Conservation (phyloP, 2,113 vertebrate genomes). For the Dasyurus viverrinus region DNA sequence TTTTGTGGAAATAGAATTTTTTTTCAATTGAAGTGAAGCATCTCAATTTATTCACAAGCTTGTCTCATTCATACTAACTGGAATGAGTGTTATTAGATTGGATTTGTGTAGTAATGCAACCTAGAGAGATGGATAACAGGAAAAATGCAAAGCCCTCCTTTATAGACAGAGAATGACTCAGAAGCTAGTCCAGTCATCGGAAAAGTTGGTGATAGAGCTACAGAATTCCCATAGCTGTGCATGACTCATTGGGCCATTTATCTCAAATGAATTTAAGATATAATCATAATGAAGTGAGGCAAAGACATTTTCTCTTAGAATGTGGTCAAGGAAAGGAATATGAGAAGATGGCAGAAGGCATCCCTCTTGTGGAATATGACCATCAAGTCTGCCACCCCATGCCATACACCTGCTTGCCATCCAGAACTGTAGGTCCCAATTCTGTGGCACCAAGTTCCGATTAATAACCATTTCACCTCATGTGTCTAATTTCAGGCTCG, state of each 20-base stretch:
- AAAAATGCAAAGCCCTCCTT: background rate
- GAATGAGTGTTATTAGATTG: background rate
- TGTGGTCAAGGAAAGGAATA: background rate
- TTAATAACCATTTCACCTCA: background rate
- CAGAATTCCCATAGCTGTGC: background rate
- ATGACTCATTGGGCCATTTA: fast-evolving
- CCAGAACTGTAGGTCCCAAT: background rate
- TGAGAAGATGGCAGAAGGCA: background rate
- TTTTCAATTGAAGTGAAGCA: background rate
- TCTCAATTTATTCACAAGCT: background rate
- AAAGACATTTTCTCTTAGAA: background rate
- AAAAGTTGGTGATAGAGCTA: background rate
- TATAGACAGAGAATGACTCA: background rate
- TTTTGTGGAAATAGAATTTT: conserved; percentile 37
- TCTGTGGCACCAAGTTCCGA: background rate
- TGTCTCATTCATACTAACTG: background rate
- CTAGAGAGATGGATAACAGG: background rate
- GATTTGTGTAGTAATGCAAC: background rate
- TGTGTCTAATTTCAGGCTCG: background rate
- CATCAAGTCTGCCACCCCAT: background rate
- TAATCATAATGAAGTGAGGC: background rate
- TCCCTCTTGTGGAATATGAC: background rate
- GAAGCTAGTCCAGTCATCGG: background rate
- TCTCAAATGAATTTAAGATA: background rate
- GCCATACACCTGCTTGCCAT: background rate